A percentile compares a stretch with the other conserved stretches of the same genome.
Conservation (phyloP, 2,797 vertebrate genomes). For the Galaxias olidus region DNA sequence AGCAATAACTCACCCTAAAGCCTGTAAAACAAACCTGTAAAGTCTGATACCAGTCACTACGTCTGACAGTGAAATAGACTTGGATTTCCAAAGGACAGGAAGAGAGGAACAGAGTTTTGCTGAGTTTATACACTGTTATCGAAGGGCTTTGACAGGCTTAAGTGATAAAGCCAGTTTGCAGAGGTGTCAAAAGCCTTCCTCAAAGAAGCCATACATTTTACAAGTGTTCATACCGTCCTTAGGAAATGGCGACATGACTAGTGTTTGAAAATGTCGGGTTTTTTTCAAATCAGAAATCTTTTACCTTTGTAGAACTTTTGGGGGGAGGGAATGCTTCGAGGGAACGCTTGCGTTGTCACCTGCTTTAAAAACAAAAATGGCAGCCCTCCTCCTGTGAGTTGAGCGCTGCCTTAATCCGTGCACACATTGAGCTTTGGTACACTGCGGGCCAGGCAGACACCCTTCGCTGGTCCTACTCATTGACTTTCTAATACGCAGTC, state of each 20-base stretch:
- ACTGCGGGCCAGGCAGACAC: constrained; percentile 34
- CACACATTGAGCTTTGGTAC: constrained; percentile 26
- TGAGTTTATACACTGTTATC: background rate
- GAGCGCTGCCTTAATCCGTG: constrained; percentile 22
- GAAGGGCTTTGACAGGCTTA: background rate
- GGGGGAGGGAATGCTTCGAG: constrained; percentile 13
- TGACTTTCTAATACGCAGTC: constrained; percentile 60
- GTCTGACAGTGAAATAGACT: background rate
- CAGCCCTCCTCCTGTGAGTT: constrained; percentile 15
- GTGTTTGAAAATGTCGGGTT: background rate
- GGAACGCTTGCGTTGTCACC: constrained; percentile 15
- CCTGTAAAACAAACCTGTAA: background rate
- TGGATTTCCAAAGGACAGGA: background rate
- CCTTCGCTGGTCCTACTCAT: constrained; percentile 55
- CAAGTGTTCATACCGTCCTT: constrained; percentile 19
- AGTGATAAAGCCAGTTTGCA: constrained; percentile 26
- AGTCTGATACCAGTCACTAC: background rate
- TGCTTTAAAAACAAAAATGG: constrained; percentile 15
- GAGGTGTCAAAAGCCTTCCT: constrained; percentile 34
- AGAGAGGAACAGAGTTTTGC: constrained; percentile 19
- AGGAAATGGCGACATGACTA: background rate
- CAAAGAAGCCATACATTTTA: constrained; percentile 18
- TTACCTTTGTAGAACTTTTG: background rate
- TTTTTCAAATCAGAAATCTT: background rate
- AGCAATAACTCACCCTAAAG: background rate